Evolutionary conservation across 2,888 invertebrate genomes (phyloP).

Genomic region (Buathra laborator): DNA sequence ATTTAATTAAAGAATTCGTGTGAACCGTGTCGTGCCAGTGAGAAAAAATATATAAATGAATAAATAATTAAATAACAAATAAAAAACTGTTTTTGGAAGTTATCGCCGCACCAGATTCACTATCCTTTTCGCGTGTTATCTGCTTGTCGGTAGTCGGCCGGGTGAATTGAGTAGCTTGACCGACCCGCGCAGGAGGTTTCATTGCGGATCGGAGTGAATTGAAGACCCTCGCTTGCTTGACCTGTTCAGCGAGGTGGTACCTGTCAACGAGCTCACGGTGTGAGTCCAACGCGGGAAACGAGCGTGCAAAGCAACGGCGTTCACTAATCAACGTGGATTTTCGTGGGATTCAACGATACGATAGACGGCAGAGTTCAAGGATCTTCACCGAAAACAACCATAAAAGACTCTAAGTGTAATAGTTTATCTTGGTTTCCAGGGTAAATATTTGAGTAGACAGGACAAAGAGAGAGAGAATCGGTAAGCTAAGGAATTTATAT

Average conservation of each 20-base stretch:
- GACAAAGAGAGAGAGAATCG: background rate
- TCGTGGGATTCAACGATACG: background rate
- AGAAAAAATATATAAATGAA: too few relatives aligned
- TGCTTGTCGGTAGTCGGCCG: background rate
- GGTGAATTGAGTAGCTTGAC: background rate
- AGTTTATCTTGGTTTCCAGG: too few relatives aligned
- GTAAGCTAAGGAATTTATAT: background rate
- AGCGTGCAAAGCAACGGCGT: background rate
- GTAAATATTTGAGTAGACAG: background rate
- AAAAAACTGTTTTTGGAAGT: too few relatives aligned
- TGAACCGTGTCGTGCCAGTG: too few relatives aligned
- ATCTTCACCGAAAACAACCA: too few relatives aligned
- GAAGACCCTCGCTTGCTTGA: background rate
- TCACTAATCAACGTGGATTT: background rate
- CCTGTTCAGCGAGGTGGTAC: background rate
- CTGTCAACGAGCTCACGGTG: background rate
- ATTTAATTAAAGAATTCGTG: too few relatives aligned
- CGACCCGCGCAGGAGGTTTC: background rate
- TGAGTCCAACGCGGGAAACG: background rate
- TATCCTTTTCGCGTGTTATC: too few relatives aligned
- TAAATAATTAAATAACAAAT: too few relatives aligned
- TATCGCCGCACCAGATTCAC: too few relatives aligned
- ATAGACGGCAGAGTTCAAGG: background rate
- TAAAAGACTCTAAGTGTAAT: too few relatives aligned
- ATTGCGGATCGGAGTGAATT: background rate